Conservation (phyloP, 2,113 vertebrate genomes). For the Geococcyx californianus region DNA sequence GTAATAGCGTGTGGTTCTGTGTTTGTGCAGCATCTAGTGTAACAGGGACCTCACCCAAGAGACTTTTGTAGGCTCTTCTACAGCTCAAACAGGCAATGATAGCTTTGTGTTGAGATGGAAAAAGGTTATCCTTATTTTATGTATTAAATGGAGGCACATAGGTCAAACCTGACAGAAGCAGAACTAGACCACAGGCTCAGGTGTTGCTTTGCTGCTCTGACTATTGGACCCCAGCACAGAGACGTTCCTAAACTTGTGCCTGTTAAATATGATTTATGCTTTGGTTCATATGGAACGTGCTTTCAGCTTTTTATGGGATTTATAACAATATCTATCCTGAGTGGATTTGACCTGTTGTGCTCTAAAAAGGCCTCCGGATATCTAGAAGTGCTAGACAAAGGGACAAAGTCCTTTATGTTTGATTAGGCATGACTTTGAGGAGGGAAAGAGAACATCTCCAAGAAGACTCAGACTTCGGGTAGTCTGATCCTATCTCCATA, state of each 20-base stretch:
- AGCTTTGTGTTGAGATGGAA: not conserved
- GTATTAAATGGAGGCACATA: not conserved
- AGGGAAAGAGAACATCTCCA: not conserved
- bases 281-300: not conserved
- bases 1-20: not conserved
- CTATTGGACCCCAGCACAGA: not conserved
- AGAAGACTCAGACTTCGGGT: not conserved
- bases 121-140: slow-evolving; percentile 15
- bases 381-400: not conserved
- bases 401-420: not conserved
- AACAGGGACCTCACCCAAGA: slow-evolving; percentile 5
- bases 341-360: not conserved
- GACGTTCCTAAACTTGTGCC: not conserved
- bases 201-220: not conserved
- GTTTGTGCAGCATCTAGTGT: slow-evolving; percentile 23
- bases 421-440: not conserved
- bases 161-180: not conserved
- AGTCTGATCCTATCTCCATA: not conserved
- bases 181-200: not conserved
- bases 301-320: not conserved
- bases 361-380: not conserved
- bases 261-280: not conserved
- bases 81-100: slow-evolving; percentile 15
- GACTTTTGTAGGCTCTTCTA: slow-evolving; percentile 1
- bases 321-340: not conserved